phyloP scores from a whole-genome alignment of 2,888 invertebrate genomes.

The Allolobophora icterica region DNA sequence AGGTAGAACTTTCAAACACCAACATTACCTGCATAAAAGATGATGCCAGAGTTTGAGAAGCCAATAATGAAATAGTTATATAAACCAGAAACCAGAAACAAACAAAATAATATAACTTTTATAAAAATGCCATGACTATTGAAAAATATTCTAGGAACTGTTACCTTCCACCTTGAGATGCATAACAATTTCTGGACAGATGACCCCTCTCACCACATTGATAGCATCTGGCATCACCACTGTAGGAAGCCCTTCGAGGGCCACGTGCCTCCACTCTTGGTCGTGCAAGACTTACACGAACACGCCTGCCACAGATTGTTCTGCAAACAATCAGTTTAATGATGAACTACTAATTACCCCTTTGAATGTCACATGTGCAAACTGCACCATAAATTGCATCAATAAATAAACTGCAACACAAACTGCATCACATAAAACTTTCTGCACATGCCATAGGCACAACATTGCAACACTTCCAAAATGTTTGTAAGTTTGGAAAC shows the following conservation, averaged over 20 bases:
- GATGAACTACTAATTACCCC: no score
- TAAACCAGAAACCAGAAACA: background rate
- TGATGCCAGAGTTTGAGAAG: background rate
- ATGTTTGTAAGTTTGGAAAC: no score
- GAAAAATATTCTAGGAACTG: background rate
- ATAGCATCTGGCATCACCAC: slow-evolving; percentile 65
- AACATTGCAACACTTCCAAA: no score
- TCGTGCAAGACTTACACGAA: slow-evolving; percentile 70
- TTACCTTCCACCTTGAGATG: slow-evolving; percentile 35
- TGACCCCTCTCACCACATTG: slow-evolving; percentile 71
- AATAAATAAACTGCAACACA: no score
- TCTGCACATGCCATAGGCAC: no score
- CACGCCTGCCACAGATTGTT: slow-evolving; percentile 68
- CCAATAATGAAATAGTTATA: background rate
- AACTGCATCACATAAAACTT: no score
- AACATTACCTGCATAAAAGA: background rate
- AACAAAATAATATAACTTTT: background rate
- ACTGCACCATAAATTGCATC: no score
- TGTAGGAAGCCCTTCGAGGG: slow-evolving; percentile 34
- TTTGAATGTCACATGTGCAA: no score
- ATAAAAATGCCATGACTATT: background rate
- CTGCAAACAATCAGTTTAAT: slow-evolving; percentile 57
- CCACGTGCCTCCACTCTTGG: slow-evolving; percentile 68
- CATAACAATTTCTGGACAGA: slow-evolving; percentile 70
- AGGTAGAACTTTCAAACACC: background rate